Base-by-base conservation (phyloP, 1,140 invertebrate genomes). In the Theocolax elegans region DNA sequence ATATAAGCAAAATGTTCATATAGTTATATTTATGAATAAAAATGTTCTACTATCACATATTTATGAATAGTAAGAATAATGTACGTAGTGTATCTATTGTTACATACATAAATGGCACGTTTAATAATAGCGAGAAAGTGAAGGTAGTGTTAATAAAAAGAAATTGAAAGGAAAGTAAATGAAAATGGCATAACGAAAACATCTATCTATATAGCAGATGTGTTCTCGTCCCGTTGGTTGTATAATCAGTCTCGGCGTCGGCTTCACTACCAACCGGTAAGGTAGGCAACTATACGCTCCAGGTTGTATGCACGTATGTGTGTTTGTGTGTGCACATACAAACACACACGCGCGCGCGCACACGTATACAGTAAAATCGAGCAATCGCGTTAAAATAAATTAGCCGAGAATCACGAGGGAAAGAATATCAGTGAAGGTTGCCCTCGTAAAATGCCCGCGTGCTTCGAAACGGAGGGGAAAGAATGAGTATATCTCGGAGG, bases 201-300 rank as follows among this genome's bases (percentile, higher is more conserved):
- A 49, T 25, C 21, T 51, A 51, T 29, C 3, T 8, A 51, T 7
- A 51, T 15, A 23, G 31, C 10, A 35, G 4, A 35, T 35, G 10
- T 35, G 10, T 6, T 35, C 53, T 21, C 23, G 19, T 1, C 23
- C 8, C 21, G 40, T 12, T 35, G 31, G 31, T 35, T 10, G 29
- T 60, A 46, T 23, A 46, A 8, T 51, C 7, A 15, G 42, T 58
- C 51, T 19, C n/a, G n/a, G n/a, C 31, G 27, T 23, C 71, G 63
- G 69, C 72, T 66, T 74, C 67, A 35, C 46, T 71, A 62, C 49
- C 80, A 59, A 83, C 74, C 81, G 84, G 76, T 84, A 85, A 84
- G 77, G 84, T 80, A 85, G 83, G 75, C 75, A 72, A 60, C 79
- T 72, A 56, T n/a, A n/a, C 35, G 66, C 35, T n/a, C 8, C 17